phyloP scores from a whole-genome alignment of 2,113 vertebrate genomes.

The Tragelaphus scriptus region DNA sequence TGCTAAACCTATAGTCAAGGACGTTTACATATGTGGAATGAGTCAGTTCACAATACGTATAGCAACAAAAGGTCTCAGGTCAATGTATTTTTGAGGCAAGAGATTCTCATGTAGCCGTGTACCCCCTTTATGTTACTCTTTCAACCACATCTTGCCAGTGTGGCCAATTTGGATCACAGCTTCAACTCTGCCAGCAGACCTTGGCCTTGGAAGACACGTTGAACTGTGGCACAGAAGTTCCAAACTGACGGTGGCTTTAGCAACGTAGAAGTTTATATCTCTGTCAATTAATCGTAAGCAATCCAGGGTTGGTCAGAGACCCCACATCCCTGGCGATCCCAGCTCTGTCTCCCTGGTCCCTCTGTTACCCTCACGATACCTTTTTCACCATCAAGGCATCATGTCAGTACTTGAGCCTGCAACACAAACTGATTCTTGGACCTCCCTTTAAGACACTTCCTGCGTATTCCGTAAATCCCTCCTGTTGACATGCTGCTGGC shows the following conservation, averaged over 20 bases:
- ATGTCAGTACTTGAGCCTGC: fast-evolving
- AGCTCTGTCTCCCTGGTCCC: not conserved
- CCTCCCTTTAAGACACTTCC: not conserved
- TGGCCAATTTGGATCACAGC: not conserved
- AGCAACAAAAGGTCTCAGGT: not conserved
- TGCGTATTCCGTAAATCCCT: not conserved
- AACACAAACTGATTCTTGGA: not conserved
- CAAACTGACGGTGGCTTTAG: not conserved
- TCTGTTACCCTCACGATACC: not conserved
- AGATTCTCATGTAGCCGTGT: not conserved
- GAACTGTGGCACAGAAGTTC: not conserved
- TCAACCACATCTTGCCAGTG: not conserved
- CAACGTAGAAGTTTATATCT: not conserved
- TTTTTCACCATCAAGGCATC: not conserved
- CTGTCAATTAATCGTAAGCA: not conserved
- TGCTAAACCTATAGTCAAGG: not conserved
- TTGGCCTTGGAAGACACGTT: not conserved
- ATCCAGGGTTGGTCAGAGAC: not conserved
- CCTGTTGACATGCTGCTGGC: not conserved
- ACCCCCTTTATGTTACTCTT: not conserved
- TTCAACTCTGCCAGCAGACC: not conserved
- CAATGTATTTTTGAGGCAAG: not conserved
- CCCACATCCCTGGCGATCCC: not conserved
- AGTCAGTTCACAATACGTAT: not conserved
- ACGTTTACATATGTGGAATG: not conserved